Conservation (phyloP, 2,797 vertebrate genomes). For the Galaxias olidus region DNA sequence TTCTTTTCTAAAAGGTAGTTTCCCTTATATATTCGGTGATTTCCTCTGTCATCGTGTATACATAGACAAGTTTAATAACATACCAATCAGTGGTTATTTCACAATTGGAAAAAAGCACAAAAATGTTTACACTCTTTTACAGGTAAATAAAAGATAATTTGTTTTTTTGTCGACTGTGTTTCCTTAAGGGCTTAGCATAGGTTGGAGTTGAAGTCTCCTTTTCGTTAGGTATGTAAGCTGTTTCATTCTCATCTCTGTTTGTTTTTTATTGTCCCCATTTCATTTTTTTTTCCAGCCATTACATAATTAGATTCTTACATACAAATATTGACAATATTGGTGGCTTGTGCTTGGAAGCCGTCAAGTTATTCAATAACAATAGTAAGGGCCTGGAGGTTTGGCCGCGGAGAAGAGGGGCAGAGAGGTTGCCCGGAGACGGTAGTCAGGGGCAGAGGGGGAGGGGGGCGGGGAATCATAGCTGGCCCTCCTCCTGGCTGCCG, state of each 20-base stretch:
- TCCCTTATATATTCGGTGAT: constrained; percentile 97
- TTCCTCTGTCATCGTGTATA: constrained; percentile 91
- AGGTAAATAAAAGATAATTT: constrained; percentile 95
- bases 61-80: constrained; percentile 96
- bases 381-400: constrained; percentile 52
- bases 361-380: constrained; percentile 73
- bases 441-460: constrained; percentile 30
- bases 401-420: background rate
- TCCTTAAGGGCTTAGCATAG: constrained; percentile 90
- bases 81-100: constrained; percentile 99
- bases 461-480: constrained; percentile 81
- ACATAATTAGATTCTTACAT: constrained; percentile 99
- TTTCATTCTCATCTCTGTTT: constrained; percentile 27
- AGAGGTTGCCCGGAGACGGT: constrained; percentile 27
- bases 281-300: constrained; percentile 79
- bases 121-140: constrained; percentile 99
- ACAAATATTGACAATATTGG: constrained; percentile 99
- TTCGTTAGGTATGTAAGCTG: constrained; percentile 35
- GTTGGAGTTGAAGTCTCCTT: constrained; percentile 68
- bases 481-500: constrained; percentile 91
- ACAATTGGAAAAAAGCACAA: constrained; percentile 95
- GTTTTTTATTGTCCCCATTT: constrained; percentile 29
- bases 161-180: constrained; percentile 86
- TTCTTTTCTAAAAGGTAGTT: constrained; percentile 93
- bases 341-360: constrained; percentile 92